A percentile compares a stretch with the other conserved stretches of the same genome.
These are phyloP conservation scores for Xenopus borealis DNA, from an alignment of 2,113 vertebrate genomes.

Conservation along the genomic window DNA sequence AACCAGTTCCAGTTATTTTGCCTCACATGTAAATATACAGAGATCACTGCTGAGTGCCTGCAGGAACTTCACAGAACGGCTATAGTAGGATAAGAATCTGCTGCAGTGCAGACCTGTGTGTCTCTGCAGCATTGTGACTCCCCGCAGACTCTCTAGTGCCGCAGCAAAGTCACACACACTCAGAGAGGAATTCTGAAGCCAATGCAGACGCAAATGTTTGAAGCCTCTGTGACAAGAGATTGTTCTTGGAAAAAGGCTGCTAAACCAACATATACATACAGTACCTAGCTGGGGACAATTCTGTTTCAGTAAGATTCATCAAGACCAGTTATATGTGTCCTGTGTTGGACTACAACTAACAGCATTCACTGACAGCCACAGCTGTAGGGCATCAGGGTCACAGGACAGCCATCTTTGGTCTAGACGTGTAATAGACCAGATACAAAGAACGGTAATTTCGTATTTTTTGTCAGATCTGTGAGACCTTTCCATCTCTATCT, in stretches of 20 bases:
- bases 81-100: constrained; percentile 27
- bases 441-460: constrained; percentile 9
- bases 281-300: no score
- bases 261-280: no score
- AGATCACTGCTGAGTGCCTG: not conserved
- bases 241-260: no score
- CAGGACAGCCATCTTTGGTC: not conserved
- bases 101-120: constrained; percentile 50
- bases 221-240: no score
- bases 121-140: constrained; percentile 39
- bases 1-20: no score
- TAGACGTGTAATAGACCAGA: not conserved
- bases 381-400: not conserved
- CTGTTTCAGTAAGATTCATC: no score
- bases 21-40: no score
- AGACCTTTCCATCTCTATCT: constrained; percentile 67
- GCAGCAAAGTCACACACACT: not conserved
- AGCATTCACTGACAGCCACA: not conserved
- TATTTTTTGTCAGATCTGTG: constrained; percentile 73
- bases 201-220: no score
- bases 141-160: constrained; percentile 18
- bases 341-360: no score
- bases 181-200: no score
- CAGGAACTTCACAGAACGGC: constrained; percentile 19
- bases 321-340: no score